Evolutionary conservation across 2,113 vertebrate species (phyloP), one percentile per base, ranked within the genome.

Genomic region (Chionodraco myersi): DNA sequence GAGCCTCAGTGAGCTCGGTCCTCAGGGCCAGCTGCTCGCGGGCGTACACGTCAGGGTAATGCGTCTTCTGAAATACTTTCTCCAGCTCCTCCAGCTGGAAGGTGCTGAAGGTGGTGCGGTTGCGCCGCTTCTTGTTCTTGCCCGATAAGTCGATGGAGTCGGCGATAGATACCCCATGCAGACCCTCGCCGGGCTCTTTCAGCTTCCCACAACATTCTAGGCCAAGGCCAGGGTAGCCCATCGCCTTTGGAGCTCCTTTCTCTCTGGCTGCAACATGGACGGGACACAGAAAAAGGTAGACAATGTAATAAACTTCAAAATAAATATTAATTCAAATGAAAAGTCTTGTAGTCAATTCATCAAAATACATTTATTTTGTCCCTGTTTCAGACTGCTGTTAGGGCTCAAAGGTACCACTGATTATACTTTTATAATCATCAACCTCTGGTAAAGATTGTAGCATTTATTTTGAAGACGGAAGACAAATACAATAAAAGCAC

Each of bases 81-180:
- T 98, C 97, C 88, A 98, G 93, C 89, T 98, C 97, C 89, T 98
- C 97, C 87, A 98, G 95, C 92, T 98, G 97, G 91, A 96, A 97
- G 0, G 96, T 97, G 94, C 96, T 98, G 94, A 98, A 98, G 2
- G 97, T 98, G 0, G 97, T 98, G 56, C 97, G 96, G 76, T 98
- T 98, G 63, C 97, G 95, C 2, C 97, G 72, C 92, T 98, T 98
- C 94, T 98, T 98, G 95, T 94, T 96, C 84, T 96, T 98, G 90
- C 92, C 93, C 49, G 95, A 94, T 71, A 96, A 72, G 82, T 96
- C 94, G 0, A 96, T 94, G 78, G 95, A 96, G 86, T 96, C 94
- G 0, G 95, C 95, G 18, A 96, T 91, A 14, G 95, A 92, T 12
- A 95, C 95, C 3, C 86, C 92, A 4, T 80, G 86, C 16, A 93